Percentiles rank a stretch among this genome's conserved stretches.
Evolutionary conservation across 2,797 vertebrate species (phyloP).

Genomic region (Cephalopachus bancanus): DNA sequence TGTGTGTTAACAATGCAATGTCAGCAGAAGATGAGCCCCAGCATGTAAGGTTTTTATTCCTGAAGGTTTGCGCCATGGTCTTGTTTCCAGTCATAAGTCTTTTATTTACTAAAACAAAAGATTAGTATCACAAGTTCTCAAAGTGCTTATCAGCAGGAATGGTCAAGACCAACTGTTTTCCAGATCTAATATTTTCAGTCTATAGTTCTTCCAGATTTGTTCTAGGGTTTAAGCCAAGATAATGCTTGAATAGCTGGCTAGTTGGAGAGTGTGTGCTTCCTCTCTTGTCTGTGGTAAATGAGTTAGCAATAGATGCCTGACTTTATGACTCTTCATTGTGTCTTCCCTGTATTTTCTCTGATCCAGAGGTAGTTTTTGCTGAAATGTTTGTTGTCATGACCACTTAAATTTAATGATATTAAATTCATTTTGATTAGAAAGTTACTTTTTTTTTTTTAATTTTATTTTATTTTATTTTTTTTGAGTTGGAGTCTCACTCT

Average conservation of each 20-base stretch:
- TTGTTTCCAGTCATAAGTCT: slow-evolving; percentile 77
- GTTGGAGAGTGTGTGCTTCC: not conserved
- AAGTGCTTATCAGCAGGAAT: not conserved
- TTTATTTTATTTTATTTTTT: too few species aligned
- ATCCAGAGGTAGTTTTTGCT: not conserved
- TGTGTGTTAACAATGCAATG: slow-evolving; percentile 98
- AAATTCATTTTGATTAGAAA: slow-evolving; percentile 56
- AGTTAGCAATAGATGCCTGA: not conserved
- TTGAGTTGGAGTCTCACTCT: too few species aligned
- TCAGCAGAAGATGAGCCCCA: slow-evolving; percentile 96
- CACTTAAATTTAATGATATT: slow-evolving; percentile 35
- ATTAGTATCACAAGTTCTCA: slow-evolving; percentile 10
- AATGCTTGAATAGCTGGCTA: not conserved
- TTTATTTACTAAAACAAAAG: slow-evolving; percentile 55
- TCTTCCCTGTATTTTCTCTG: slow-evolving; percentile 34
- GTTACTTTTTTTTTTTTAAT: not conserved
- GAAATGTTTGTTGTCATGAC: not conserved
- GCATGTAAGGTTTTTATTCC: slow-evolving; percentile 92
- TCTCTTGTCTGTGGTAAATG: not conserved
- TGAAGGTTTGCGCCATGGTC: slow-evolving; percentile 82
- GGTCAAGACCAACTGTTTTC: slow-evolving; percentile 12
- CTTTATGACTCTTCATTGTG: not conserved
- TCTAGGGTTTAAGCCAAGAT: slow-evolving; percentile 4
- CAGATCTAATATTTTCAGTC: not conserved
- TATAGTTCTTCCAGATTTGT: slow-evolving; percentile 22